A percentile compares a stretch with the other conserved stretches of the same genome.
Conservation (phyloP, 2,797 vertebrate species). For the Taenioides sp. region DNA sequence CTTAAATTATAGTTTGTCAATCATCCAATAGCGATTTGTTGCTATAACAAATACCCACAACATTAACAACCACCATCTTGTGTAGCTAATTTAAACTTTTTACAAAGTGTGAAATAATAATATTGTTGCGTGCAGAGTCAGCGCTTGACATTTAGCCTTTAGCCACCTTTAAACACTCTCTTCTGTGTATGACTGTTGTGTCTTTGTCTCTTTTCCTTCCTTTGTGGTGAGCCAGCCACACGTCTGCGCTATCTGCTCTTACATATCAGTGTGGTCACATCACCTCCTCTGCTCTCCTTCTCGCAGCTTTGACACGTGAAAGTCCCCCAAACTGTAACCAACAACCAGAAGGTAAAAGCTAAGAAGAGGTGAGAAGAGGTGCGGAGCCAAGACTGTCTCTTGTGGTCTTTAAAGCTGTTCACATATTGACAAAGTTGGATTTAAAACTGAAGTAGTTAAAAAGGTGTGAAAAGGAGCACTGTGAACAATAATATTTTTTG, state of each 20-base stretch:
- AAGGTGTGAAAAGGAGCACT: too few species aligned
- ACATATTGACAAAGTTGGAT: too few species aligned
- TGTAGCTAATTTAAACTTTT: not conserved
- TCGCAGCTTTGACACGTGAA: slow-evolving; percentile 49
- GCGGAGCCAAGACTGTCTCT: slow-evolving; percentile 32
- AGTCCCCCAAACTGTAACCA: slow-evolving; percentile 57
- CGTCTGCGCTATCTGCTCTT: slow-evolving; percentile 51
- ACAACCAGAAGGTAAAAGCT: slow-evolving; percentile 20
- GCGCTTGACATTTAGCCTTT: slow-evolving; percentile 66
- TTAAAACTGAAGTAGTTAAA: too few species aligned
- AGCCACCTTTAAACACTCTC: slow-evolving; percentile 56
- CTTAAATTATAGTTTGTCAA: too few species aligned
- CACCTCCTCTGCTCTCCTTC: slow-evolving; percentile 62
- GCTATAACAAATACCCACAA: too few species aligned
- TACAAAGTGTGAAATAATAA: not conserved
- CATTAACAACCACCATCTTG: too few species aligned
- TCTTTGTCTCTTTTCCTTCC: slow-evolving; percentile 51
- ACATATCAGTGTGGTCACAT: slow-evolving; percentile 65
- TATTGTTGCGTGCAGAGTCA: slow-evolving; percentile 20
- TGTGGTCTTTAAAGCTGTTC: not conserved
- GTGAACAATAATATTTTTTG: too few species aligned
- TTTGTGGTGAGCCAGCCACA: slow-evolving; percentile 66
- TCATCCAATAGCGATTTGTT: too few species aligned
- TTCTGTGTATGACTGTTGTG: slow-evolving; percentile 16
- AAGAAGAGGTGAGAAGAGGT: slow-evolving; percentile 30